Conservation (phyloP, 2,113 vertebrate genomes). For the Typhlomys cinereus region DNA sequence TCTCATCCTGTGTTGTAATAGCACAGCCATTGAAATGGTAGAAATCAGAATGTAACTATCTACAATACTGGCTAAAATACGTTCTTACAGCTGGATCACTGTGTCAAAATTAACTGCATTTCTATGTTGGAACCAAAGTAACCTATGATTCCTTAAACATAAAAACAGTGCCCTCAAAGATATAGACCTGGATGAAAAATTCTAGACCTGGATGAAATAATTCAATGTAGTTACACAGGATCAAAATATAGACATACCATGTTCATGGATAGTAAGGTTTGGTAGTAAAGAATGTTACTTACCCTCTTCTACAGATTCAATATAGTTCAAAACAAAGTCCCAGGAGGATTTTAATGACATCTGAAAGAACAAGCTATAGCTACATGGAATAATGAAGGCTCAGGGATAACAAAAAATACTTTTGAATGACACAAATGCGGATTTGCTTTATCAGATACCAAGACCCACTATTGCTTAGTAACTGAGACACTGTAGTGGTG, state of each 20-base stretch:
- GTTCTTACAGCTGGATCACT: background rate
- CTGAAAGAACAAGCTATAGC: background rate
- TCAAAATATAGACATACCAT: constrained; percentile 59
- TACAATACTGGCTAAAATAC: background rate
- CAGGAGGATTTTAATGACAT: background rate
- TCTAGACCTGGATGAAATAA: constrained; percentile 21
- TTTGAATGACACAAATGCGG: background rate
- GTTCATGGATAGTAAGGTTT: constrained; percentile 59
- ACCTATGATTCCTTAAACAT: constrained; percentile 16
- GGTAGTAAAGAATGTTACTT: background rate
- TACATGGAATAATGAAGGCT: background rate
- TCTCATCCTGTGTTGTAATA: too few relatives aligned
- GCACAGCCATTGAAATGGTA: background rate
- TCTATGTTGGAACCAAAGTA: background rate
- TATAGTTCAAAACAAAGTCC: background rate
- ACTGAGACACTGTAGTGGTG: background rate
- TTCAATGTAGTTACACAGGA: background rate
- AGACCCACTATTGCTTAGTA: background rate
- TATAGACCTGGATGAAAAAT: background rate
- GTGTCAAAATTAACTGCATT: background rate
- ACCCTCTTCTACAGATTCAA: background rate
- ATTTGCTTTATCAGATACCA: background rate
- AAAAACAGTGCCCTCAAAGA: background rate
- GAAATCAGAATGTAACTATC: background rate
- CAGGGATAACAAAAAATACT: background rate